Conservation (phyloP, 2,888 invertebrate species). For the Dolichopus griseipennis region DNA sequence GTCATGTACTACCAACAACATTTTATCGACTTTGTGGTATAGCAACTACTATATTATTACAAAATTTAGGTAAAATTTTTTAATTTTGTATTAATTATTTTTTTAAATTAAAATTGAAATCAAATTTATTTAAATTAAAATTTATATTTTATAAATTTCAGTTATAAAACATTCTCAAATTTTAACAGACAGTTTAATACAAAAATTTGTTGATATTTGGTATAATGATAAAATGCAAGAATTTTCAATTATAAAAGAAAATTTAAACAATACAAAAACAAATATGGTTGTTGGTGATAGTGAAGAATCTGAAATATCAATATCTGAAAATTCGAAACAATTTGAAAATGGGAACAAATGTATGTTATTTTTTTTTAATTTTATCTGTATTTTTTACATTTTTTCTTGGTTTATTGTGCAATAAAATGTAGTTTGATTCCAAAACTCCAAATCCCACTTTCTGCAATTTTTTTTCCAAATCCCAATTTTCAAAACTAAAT, state of each 20-base stretch:
- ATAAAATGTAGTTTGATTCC: too few species aligned
- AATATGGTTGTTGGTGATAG: neutral
- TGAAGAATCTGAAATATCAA: neutral
- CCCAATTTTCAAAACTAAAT: too few species aligned
- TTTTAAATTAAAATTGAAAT: neutral
- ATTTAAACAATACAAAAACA: conserved; percentile 7
- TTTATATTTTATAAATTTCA: conserved; percentile 16
- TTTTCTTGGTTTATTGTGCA: too few species aligned
- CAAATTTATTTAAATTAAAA: conserved; percentile 1
- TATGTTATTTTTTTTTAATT: neutral
- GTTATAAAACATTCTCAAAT: conserved; percentile 25
- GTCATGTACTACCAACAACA: conserved; percentile 27
- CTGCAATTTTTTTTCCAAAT: too few species aligned
- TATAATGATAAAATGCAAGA: conserved; percentile 22
- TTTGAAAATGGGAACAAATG: conserved; percentile 5
- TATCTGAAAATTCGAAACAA: conserved; percentile 9
- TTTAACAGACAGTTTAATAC: conserved; percentile 27
- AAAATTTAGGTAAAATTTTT: conserved; percentile 31
- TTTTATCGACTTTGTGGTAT: conserved; percentile 32
- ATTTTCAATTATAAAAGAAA: conserved; percentile 17
- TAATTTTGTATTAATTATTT: neutral
- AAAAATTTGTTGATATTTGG: conserved; percentile 25
- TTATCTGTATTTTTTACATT: too few species aligned
- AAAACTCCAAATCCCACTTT: too few species aligned
- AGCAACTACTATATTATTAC: conserved; percentile 31